Evolutionary conservation across 2,797 vertebrate species (phyloP).

Genomic region (Macropus fuliginosus): DNA sequence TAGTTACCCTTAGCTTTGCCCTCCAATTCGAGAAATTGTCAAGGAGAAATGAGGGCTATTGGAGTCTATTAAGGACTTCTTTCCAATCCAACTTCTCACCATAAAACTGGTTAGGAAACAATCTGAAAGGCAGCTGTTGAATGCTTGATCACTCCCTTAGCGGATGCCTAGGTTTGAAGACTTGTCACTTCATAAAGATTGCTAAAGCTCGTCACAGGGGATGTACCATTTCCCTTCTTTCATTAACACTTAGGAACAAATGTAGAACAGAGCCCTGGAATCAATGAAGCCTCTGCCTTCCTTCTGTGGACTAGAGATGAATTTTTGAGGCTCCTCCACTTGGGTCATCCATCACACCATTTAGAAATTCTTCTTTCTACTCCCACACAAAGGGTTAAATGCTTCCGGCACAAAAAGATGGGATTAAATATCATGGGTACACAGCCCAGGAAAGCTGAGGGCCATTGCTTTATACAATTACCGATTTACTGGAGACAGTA

Average conservation of each 20-base stretch:
- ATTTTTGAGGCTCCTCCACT: neutral
- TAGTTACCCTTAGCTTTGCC: neutral
- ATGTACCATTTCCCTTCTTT: neutral
- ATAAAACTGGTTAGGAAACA: neutral
- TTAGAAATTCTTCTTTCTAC: conserved; percentile 51
- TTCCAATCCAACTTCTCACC: neutral
- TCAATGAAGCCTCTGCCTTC: neutral
- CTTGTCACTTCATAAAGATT: neutral
- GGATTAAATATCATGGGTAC: conserved; percentile 76
- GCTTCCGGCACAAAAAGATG: conserved; percentile 60
- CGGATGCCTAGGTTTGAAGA: neutral
- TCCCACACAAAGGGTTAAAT: conserved; percentile 71
- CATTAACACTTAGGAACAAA: neutral
- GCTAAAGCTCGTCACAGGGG: neutral
- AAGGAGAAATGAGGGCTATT: neutral
- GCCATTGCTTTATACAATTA: conserved; percentile 79
- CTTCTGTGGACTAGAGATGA: neutral
- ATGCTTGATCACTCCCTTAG: neutral
- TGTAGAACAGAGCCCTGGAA: neutral
- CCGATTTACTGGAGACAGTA: conserved; percentile 84
- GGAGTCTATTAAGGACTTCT: neutral
- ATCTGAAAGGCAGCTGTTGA: neutral
- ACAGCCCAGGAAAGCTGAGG: conserved; percentile 79
- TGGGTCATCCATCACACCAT: neutral
- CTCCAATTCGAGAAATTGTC: neutral